Base-by-base conservation (phyloP, 2,888 invertebrate species). In the Watsonalla cultraria region DNA sequence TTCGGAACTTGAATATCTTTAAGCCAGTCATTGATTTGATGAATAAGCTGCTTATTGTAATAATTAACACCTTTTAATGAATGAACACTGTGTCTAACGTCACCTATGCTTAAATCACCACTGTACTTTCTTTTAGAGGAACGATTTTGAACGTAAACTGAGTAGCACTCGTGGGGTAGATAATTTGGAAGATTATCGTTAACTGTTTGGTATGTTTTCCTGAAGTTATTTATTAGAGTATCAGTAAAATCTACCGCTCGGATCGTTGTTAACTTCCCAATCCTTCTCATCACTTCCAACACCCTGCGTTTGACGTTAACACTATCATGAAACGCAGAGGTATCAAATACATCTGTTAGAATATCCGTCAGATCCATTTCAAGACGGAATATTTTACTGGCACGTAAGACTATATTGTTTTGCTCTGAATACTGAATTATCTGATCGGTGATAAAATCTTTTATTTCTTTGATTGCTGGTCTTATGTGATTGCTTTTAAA, bases 381-480 rank as follows among this genome's bases (percentile, higher is more conserved):
- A 7, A 56, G 51, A 45, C 24, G 24, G 13, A 51, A 54, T 7
- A 49, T 49, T 39, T 37, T 5, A 33, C 37, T 39, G 2, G 37
- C 45, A 34, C 59, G 68, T 33, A 61, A 39, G 35, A 42, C 47
- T 1, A 53, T 14, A 35, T 37, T 54, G 8, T 55, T 53, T 45
- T 60, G 61, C 14, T 65, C 51, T 37, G 63, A 51, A 11, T 63
- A 58, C 15, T 62, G 56, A 15, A 39, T 54, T 13, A 67, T 54
- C 58, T 65, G 56, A 45, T 70, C 59, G 15, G 55, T 60, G 8
- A 64, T 52, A 48, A 69, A 61, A 13, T 57, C 51, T 51, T 59
- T 68, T 5, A 66, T 54, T 58, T 64, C 68, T 6, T 53, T 55
- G 35, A 51, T 56, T 11, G 58, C 58, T 4, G 62, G 64, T 34